A percentile compares a stretch with the other conserved stretches of the same genome.
Evolutionary conservation across 2,888 invertebrate genomes (phyloP).

Genomic region (Acanthosoma haemorrhoidale): DNA sequence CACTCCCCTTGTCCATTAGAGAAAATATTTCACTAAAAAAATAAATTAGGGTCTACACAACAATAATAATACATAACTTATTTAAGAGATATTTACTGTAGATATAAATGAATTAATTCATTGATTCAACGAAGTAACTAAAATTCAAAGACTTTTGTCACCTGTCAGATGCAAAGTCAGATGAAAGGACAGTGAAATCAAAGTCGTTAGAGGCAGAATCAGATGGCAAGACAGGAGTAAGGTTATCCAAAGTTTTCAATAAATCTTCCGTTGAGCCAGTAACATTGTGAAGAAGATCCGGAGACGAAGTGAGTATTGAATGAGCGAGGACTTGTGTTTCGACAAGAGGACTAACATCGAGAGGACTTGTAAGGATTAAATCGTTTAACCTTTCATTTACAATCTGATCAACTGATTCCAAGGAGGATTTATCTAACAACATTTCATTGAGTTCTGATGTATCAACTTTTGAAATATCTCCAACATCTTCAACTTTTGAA

Average conservation of each 20-base stretch:
- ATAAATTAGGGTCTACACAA: no score
- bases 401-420: constrained; percentile 39
- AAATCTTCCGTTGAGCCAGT: constrained; percentile 40
- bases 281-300: constrained; percentile 12
- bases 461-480: background rate
- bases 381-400: constrained; percentile 38
- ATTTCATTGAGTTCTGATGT: constrained; percentile 31
- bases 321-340: constrained; percentile 11
- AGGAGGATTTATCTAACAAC: constrained; percentile 30
- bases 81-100: no score
- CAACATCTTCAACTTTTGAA: background rate
- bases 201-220: background rate
- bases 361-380: constrained; percentile 25
- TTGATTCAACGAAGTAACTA: background rate
- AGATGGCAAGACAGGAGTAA: constrained; percentile 15
- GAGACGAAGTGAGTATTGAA: constrained; percentile 9
- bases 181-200: constrained; percentile 23
- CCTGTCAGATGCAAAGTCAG: constrained; percentile 3
- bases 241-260: constrained; percentile 38
- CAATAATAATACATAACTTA: background rate
- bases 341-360: constrained; percentile 32
- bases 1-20: no score
- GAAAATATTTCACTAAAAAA: no score
- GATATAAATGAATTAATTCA: background rate
- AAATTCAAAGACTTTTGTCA: constrained; percentile 13